Conservation (phyloP, 2,888 invertebrate species). For the Drosophila basisetae region DNA sequence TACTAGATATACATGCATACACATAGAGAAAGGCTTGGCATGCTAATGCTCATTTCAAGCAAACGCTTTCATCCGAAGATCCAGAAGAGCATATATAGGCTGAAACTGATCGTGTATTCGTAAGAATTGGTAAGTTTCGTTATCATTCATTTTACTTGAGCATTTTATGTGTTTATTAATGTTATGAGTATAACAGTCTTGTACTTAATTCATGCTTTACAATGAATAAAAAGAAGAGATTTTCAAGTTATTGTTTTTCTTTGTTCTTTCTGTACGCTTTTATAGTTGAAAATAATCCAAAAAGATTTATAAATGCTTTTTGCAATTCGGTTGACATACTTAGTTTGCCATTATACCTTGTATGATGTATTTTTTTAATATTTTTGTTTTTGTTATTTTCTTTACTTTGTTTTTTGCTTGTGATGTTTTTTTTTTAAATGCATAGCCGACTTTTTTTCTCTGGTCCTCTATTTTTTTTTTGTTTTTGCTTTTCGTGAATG, state of each 20-base stretch:
- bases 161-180: not conserved
- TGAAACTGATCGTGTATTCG: not conserved
- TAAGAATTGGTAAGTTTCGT: not conserved
- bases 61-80: not conserved
- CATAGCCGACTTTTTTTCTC: slow-evolving; percentile 28
- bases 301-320: slow-evolving; percentile 29
- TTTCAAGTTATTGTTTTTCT: not conserved
- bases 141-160: not conserved
- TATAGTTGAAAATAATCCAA: slow-evolving; percentile 10
- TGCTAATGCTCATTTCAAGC: not conserved
- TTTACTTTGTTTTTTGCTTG: slow-evolving; percentile 8
- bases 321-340: slow-evolving; percentile 42
- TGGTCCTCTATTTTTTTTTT: not conserved
- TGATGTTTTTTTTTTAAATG: slow-evolving; percentile 10
- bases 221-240: not conserved
- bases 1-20: not conserved
- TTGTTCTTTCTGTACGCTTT: not conserved
- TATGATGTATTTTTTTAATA: slow-evolving; percentile 11
- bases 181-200: not conserved
- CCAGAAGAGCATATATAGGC: not conserved
- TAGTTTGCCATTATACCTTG: slow-evolving; percentile 19
- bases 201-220: not conserved
- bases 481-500: slow-evolving; percentile 35
- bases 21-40: not conserved
- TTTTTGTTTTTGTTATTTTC: not conserved